Conservation (phyloP, 2,888 invertebrate genomes). For the Sphaerophoria taeniata region DNA sequence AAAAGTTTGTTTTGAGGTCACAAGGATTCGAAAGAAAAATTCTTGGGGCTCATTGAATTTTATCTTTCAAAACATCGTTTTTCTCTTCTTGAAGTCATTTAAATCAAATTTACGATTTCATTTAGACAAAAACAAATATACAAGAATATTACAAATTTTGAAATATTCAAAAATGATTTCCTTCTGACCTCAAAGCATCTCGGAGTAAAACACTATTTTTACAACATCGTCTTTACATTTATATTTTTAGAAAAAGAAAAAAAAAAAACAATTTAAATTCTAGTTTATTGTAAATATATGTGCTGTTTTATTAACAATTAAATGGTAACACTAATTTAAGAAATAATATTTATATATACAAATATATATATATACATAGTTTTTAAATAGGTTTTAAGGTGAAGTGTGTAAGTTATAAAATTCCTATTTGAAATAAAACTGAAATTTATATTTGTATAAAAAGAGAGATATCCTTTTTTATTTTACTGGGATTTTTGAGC, state of each 20-base stretch:
- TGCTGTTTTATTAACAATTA: constrained; percentile 35
- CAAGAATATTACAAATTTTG: not conserved
- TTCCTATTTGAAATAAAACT: constrained; percentile 74
- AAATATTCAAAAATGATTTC: not conserved
- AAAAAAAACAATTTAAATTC: no score
- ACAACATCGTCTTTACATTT: constrained; percentile 32
- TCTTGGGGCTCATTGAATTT: constrained; percentile 72
- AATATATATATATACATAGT: constrained; percentile 64
- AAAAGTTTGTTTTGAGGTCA: constrained; percentile 54
- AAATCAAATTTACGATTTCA: constrained; percentile 3
- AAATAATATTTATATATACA: constrained; percentile 19
- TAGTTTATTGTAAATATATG: not conserved
- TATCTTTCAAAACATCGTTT: constrained; percentile 26
- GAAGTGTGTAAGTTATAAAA: constrained; percentile 68
- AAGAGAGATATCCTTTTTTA: not conserved
- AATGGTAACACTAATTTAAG: constrained; percentile 18
- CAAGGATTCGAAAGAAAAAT: constrained; percentile 56
- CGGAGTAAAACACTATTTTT: constrained; percentile 46
- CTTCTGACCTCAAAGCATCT: constrained; percentile 56
- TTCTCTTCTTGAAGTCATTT: constrained; percentile 41
- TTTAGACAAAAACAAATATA: constrained; percentile 25
- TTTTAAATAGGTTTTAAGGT: constrained; percentile 58
- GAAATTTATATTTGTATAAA: constrained; percentile 75
- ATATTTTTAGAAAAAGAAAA: not conserved
- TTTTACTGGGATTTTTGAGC: no score